Base-by-base conservation (phyloP, 2,113 vertebrate species). In the Sturnus vulgaris region DNA sequence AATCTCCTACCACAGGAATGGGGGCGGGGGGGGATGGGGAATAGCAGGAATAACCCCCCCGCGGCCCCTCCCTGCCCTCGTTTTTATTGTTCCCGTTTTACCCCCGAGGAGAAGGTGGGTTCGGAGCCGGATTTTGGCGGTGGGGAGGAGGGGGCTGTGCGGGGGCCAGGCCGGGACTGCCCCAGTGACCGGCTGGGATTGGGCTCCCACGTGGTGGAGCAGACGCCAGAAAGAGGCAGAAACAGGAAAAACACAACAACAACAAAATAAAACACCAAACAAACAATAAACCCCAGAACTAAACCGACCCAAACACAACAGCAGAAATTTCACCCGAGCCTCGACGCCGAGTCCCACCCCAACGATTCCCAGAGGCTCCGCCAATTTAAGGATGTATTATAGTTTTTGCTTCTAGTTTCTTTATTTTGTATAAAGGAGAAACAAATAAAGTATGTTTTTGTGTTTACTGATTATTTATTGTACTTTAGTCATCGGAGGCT, bases 381-480 rank as follows among this genome's bases (percentile, higher is more conserved):
- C 84, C 90, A 88, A 70, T 82, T 93, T 95, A 93, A 97, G 97
- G 97, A 97, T 98, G 98, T 98, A 98, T 96, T 95, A 98, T 97
- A 98, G 97, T 97, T 98, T 98, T 98, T 98, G 97, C 98, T 98
- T 98, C 98, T 98, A 98, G 97, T 98, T 98, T 98, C 98, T 97
- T 98, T 98, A 98, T 98, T 98, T 98, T 98, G 98, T 98, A 98
- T 98, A 98, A 98, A 98, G 98, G 97, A 98, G 97, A 98, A 98
- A 97, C 97, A 98, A 98, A 98, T 98, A 98, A 98, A 98, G 97
- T 98, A 98, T 96, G 98, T 97, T 98, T 97, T 98, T 98, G 98
- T 98, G 98, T 98, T 98, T 98, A 97, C 97, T 98, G 98, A 97
- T 98, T 98, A 98, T 98, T 98, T 98, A 98, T 98, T 97, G 98